Base-by-base conservation (phyloP, 2,113 vertebrate species). In the Prolemur simus region DNA sequence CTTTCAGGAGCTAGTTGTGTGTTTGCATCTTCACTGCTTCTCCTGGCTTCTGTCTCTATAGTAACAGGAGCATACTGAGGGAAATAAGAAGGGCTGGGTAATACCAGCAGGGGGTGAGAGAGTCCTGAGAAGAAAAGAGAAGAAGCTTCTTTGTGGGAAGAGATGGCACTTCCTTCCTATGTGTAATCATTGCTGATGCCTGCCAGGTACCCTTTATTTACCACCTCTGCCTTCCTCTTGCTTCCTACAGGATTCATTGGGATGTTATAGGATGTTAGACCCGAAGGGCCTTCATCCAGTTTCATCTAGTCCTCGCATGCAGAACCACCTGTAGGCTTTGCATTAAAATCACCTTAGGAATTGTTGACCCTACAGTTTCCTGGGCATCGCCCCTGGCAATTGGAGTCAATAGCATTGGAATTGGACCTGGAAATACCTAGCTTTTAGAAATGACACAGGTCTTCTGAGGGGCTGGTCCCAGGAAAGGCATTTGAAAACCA, bases 11-110 rank as follows among this genome's bases (percentile, higher is more conserved):
- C 45, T 83, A 60, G 20, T n/a, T 68, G 60, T 45, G 39, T 18
- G n/a, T 73, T 85, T 68, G 20, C 47, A n/a, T 91, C 32, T 71
- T 76, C 63, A 6, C 52, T 93, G 23, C 52, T 47, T 0, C 27
- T 49, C 68, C 32, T 58, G 63, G 32, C 23, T 92, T 92, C 86
- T 78, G 83, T 97, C 78, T 91, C 92, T 88, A 66, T 76, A 81
- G 93, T 34, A 87, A 96, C 86, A 39, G 42, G 54, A 93, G 39
- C 15, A 9, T 10, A 45, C 29, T 11, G 4, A 47, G 54, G 71
- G 25, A 74, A 94, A 29, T 47, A 39, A 90, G 85, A 88, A 71
- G 66, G 69, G 49, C 87, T 88, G 69, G 88, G 45, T 93, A 18
- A 23, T 52, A 52, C 83, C 90, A 87, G 86, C 77, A 91, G 87